A percentile compares a stretch with the other conserved stretches of the same genome.
These are phyloP conservation scores for Spongia lamella DNA, from an alignment of 37 sponge, comb jelly and placozoan species.

Conservation along the genomic window DNA sequence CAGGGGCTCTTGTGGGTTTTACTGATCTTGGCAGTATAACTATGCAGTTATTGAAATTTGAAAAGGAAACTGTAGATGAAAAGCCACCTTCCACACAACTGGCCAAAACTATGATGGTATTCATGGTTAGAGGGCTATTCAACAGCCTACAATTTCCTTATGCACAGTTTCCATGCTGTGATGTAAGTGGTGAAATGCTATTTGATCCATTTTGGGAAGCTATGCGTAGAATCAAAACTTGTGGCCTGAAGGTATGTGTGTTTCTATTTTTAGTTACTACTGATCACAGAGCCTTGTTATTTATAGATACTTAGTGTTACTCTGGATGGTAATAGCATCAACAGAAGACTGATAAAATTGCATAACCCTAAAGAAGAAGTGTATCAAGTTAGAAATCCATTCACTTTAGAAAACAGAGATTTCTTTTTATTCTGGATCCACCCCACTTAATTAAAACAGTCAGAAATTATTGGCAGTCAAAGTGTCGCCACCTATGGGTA, in stretches of 20 bases:
- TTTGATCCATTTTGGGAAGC: slow-evolving; percentile 57
- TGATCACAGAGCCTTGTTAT: no score
- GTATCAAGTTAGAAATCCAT: slow-evolving; percentile 16
- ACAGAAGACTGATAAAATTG: slow-evolving; percentile 22
- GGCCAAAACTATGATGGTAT: no score
- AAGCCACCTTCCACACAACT: background rate
- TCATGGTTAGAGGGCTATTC: slow-evolving; percentile 34
- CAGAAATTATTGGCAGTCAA: slow-evolving; percentile 28
- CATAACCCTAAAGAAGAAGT: slow-evolving; percentile 12
- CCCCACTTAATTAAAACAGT: slow-evolving; percentile 22
- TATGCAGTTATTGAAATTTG: slow-evolving; percentile 26
- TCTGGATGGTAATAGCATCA: slow-evolving; percentile 27
- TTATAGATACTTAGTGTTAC: slow-evolving; percentile 28
- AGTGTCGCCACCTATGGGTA: slow-evolving; percentile 28
- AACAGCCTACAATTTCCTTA: slow-evolving; percentile 35
- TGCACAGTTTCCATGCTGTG: slow-evolving; percentile 30
- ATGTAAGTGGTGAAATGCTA: slow-evolving; percentile 23
- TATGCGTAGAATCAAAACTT: no score
- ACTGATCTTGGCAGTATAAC: slow-evolving; percentile 17
- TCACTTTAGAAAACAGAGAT: background rate
- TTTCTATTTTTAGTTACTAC: background rate
- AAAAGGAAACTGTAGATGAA: background rate
- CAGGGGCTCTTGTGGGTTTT: slow-evolving; percentile 27
- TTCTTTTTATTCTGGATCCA: slow-evolving; percentile 25
- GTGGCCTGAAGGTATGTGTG: slow-evolving; percentile 20